These are phyloP conservation scores for Norana najaformis DNA, from an alignment of 2,888 invertebrate genomes.

Conservation along the genomic window DNA sequence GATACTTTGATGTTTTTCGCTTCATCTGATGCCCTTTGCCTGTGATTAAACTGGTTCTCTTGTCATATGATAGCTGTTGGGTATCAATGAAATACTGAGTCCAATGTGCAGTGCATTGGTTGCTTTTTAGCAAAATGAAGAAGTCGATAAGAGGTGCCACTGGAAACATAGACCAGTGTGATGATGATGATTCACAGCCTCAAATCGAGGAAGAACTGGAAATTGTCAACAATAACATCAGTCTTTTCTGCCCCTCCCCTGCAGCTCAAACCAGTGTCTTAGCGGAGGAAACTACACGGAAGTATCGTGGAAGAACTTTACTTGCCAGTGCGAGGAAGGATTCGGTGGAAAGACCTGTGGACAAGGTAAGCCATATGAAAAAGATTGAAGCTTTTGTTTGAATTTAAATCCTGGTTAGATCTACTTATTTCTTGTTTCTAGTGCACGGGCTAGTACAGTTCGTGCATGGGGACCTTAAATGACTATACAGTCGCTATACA, in stretches of 20 bases:
- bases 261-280: conserved; percentile 17
- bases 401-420: background rate
- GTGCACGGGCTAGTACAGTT: too few relatives aligned
- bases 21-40: too few relatives aligned
- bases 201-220: background rate
- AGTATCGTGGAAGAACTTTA: background rate
- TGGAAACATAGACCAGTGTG: background rate
- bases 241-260: background rate
- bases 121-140: conserved; percentile 8
- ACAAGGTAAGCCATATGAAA: background rate
- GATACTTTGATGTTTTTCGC: too few relatives aligned
- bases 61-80: background rate
- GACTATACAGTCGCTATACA: too few relatives aligned
- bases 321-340: conserved; percentile 10
- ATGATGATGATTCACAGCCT: background rate
- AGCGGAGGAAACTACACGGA: conserved; percentile 7
- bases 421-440: background rate
- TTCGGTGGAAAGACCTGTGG: background rate
- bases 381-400: background rate
- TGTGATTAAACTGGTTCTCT: background rate
- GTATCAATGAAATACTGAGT: background rate
- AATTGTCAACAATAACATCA: background rate
- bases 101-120: background rate
- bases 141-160: background rate
- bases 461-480: too few relatives aligned